phyloP scores from a whole-genome alignment of 2,888 invertebrate species.

The Agonopterix alstromeriana region DNA sequence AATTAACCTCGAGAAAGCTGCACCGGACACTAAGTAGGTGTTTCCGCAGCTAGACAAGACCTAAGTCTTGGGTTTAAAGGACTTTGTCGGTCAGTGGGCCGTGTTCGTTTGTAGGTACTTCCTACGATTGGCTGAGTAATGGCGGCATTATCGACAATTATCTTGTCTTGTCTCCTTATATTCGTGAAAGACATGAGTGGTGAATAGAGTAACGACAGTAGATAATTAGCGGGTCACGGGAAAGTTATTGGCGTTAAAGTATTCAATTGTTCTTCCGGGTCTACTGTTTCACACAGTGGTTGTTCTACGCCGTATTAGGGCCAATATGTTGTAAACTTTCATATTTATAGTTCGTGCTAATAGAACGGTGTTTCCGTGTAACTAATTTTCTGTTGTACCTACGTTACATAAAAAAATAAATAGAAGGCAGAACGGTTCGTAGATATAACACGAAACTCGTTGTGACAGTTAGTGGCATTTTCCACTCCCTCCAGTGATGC shows the following conservation, averaged over 20 bases:
- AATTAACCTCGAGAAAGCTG: slow-evolving; percentile 51
- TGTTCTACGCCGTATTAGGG: slow-evolving; percentile 5
- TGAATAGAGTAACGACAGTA: slow-evolving; percentile 13
- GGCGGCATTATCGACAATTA: slow-evolving; percentile 32
- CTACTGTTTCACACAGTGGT: slow-evolving; percentile 5
- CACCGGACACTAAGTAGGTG: slow-evolving; percentile 35
- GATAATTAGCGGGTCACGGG: slow-evolving; percentile 32
- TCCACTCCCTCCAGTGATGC: slow-evolving; percentile 38
- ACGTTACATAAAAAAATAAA: no score
- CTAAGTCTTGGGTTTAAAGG: slow-evolving; percentile 38
- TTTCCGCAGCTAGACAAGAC: slow-evolving; percentile 37
- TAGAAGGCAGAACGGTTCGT: neutral
- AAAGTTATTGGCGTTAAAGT: slow-evolving; percentile 38
- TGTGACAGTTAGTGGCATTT: slow-evolving; percentile 34
- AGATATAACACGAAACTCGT: slow-evolving; percentile 5
- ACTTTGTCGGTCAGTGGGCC: slow-evolving; percentile 58
- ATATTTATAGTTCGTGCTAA: slow-evolving; percentile 9
- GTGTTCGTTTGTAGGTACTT: slow-evolving; percentile 22
- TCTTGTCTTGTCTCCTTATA: slow-evolving; percentile 27
- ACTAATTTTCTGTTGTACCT: slow-evolving; percentile 1
- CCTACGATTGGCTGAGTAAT: slow-evolving; percentile 18
- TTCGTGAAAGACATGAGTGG: slow-evolving; percentile 14
- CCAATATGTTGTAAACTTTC: slow-evolving; percentile 11
- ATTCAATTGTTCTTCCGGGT: slow-evolving; percentile 27
- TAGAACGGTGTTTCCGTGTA: neutral